Conservation (phyloP, 2,113 vertebrate species). For the Rhabdornis inornatus region DNA sequence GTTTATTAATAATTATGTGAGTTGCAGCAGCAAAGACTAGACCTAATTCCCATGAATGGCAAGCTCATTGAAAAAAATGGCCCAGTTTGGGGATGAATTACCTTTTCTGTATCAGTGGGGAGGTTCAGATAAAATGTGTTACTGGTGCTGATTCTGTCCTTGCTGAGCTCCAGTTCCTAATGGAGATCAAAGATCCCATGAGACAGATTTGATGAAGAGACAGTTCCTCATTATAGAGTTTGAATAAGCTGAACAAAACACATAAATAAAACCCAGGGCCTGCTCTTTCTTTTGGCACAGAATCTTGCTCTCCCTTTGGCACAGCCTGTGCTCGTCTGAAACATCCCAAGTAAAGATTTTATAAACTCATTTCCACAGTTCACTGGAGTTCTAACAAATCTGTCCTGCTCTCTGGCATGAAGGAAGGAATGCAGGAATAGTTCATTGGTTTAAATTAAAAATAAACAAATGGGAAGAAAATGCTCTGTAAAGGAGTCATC, state of each 20-base stretch:
- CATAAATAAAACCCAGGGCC: neutral
- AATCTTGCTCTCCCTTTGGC: constrained; percentile 38
- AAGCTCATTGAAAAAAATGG: constrained; percentile 9
- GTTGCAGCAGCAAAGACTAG: neutral
- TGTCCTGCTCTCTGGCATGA: constrained; percentile 20
- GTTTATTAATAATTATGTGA: constrained; percentile 47
- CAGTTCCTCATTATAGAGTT: constrained; percentile 61
- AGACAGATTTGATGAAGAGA: constrained; percentile 60
- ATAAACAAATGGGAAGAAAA: neutral
- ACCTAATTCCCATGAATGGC: constrained; percentile 42
- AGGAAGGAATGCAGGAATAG: constrained; percentile 45
- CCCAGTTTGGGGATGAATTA: constrained; percentile 29
- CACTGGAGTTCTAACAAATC: constrained; percentile 17
- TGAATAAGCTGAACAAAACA: constrained; percentile 54
- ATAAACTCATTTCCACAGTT: constrained; percentile 46
- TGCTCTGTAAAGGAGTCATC: neutral
- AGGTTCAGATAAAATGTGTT: constrained; percentile 9
- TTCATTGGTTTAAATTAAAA: constrained; percentile 41
- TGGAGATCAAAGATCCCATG: constrained; percentile 70
- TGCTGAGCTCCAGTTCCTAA: constrained; percentile 21
- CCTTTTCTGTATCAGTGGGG: neutral
- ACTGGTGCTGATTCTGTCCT: constrained; percentile 56
- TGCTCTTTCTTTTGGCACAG: constrained; percentile 29
- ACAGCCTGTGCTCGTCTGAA: constrained; percentile 29
- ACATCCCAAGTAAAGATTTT: constrained; percentile 50